phyloP scores from a whole-genome alignment of 2,888 invertebrate species.

The Xylota sylvarum region DNA sequence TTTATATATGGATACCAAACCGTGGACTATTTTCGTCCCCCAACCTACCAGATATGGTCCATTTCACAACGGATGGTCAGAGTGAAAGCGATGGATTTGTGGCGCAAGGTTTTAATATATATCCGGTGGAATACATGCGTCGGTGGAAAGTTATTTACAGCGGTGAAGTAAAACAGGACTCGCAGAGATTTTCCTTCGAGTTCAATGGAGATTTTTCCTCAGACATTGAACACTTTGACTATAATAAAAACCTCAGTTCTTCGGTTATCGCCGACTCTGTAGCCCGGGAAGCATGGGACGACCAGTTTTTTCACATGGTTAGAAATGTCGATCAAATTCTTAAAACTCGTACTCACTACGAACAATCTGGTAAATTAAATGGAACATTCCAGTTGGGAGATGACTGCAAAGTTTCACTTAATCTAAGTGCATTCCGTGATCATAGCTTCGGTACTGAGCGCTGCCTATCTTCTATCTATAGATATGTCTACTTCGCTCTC shows the following conservation, averaged over 20 bases:
- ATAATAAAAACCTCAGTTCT: conserved; percentile 89
- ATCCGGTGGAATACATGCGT: conserved; percentile 90
- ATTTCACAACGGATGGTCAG: conserved; percentile 85
- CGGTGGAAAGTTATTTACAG: conserved; percentile 89
- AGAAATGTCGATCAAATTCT: conserved; percentile 86
- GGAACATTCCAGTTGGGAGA: conserved; percentile 87
- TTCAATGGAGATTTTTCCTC: conserved; percentile 88
- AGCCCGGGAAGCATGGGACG: conserved; percentile 91
- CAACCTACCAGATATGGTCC: conserved; percentile 89
- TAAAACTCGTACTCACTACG: conserved; percentile 90
- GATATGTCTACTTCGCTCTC: conserved; percentile 92
- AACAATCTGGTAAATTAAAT: conserved; percentile 90
- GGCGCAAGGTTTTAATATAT: conserved; percentile 89
- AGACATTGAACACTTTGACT: conserved; percentile 89
- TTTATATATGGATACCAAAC: conserved; percentile 89
- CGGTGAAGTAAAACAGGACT: conserved; percentile 87
- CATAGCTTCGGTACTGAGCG: conserved; percentile 92
- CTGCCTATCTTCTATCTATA: conserved; percentile 91
- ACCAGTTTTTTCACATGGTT: conserved; percentile 88
- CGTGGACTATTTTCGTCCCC: conserved; percentile 89
- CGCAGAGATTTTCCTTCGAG: conserved; percentile 86
- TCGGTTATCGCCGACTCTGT: conserved; percentile 89
- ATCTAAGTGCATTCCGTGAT: conserved; percentile 90
- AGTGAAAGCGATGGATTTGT: conserved; percentile 86
- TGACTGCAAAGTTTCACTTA: conserved; percentile 84